Evolutionary conservation across 1,140 invertebrate species (phyloP), one percentile per base, ranked within the genome.

Genomic region (Aporrectodea caliginosa): DNA sequence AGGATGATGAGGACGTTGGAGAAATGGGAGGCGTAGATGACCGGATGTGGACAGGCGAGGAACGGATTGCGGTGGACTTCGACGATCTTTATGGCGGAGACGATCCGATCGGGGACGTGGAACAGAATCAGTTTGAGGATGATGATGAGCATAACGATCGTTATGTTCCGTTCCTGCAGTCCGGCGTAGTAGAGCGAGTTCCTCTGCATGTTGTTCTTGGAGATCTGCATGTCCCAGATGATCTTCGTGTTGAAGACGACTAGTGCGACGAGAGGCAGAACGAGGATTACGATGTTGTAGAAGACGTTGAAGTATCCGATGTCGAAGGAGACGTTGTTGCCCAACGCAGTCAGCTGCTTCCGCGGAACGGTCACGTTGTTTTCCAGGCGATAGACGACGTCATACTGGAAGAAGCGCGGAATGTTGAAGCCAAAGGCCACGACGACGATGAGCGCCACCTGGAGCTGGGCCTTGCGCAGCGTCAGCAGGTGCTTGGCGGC

Each of bases 91-190:
- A 58, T 22, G 6, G 43, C 43, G 6, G 43, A 58, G 27, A 76
- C 32, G 29, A 81, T 32, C n/a, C 80, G 31, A 69, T 81, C 80
- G 33, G 77, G 72, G n/a, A 33, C 32, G 43, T 78, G 76, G 71
- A 68, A 81, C 16, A 78, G 14, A 6, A 81, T 6, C 22, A 81
- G 73, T 0, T 72, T 75, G 0, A 81, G 69, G 43, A 78, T 69
- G 29, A 81, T 78, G 80, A 81, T 34, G 70, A 81, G 68, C 80
- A 81, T 81, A 1, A 81, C 73, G 76, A 81, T 30, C 16, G 76
- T 78, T 1, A 81, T 70, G 70, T 81, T 81, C 30, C 43, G 33
- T 14, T 81, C 80, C 29, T 76, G 75, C 27, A 35, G 33, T 29
- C 43, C 35, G 33, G 32, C 75, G 12, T 68, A 30, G 71, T 35